Evolutionary conservation across 2,797 vertebrate species (phyloP), one percentile per base, ranked within the genome.

Genomic region (Emydoidea blandingii): DNA sequence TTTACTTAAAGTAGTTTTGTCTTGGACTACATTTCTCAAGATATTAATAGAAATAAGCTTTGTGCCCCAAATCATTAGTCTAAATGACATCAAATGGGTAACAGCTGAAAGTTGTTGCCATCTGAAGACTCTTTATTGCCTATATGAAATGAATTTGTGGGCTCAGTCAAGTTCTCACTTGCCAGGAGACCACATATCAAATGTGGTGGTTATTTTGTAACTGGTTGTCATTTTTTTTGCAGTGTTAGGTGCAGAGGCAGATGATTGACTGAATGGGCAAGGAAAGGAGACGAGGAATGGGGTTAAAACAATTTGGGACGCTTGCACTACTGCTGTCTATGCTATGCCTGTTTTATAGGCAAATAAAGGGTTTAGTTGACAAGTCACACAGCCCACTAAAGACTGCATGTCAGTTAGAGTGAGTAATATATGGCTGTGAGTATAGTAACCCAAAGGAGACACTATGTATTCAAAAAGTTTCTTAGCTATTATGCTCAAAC

Each of bases 381-480:
- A 12, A 41, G 19, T 41, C 21, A 41, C 23, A 74, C 37, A 74
- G 68, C 37, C 37, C 21, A 44, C 68, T 37, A 25, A 41, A 37
- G 9, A 37, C 68, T 44, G 54, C 21, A 9, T 37, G 12, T 5
- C 11, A 2, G 1, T 1, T 44, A 31, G 27, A 49, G 34, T 47
- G 50, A 4, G 57, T 82, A 0, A 29, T 54, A 23, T 1, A 0
- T 52, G 59, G 11, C n/a, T 4, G 0, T 4, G 14, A 76, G 1
- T 76, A 29, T 23, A 27, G 41, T 44, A 44, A 76, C 41, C 23
- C 25, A 47, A 76, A 76, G 41, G 19, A 5, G 53, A 1, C 27
- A 62, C 12, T 6, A 12, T 37, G 0, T 8, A 31, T 52, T 87
- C 6, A 5, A 4, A 2, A 12, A 76, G 5, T 19, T 85, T n/a